Percentiles rank a stretch among this genome's conserved stretches.
These are phyloP conservation scores for Ptychoptera contaminata DNA, from an alignment of 2,888 invertebrate genomes.

Conservation along the genomic window DNA sequence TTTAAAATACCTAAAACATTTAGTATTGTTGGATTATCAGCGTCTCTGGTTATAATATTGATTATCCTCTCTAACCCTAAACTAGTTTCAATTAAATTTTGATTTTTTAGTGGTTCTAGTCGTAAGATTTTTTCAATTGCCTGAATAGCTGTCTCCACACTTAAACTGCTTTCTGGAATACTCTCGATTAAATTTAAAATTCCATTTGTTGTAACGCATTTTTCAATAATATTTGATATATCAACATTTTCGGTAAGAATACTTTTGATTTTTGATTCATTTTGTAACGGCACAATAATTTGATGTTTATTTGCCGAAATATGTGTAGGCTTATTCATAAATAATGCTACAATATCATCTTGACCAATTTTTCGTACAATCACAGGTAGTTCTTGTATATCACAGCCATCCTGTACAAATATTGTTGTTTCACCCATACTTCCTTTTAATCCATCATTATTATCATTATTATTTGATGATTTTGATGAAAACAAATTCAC, in stretches of 20 bases:
- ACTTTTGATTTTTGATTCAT: too few species aligned
- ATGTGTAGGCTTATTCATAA: neutral
- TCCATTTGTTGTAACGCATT: slow-evolving; percentile 21
- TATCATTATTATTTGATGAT: neutral
- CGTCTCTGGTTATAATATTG: slow-evolving; percentile 32
- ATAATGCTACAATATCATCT: slow-evolving; percentile 27
- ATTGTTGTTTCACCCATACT: slow-evolving; percentile 31
- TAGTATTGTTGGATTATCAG: slow-evolving; percentile 27
- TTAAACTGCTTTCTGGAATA: slow-evolving; percentile 32
- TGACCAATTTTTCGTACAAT: slow-evolving; percentile 37
- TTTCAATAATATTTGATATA: slow-evolving; percentile 15
- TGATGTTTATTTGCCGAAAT: neutral
- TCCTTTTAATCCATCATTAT: slow-evolving; percentile 2
- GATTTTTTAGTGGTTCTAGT: slow-evolving; percentile 22
- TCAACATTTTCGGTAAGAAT: slow-evolving; percentile 7
- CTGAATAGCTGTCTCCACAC: slow-evolving; percentile 29
- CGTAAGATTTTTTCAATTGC: slow-evolving; percentile 32
- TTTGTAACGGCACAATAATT: neutral
- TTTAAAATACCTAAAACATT: slow-evolving; percentile 27
- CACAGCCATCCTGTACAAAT: slow-evolving; percentile 48
- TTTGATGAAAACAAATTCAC: neutral
- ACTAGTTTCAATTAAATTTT: slow-evolving; percentile 7
- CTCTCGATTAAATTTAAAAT: slow-evolving; percentile 30
- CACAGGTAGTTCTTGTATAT: slow-evolving; percentile 50
- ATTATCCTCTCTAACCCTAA: slow-evolving; percentile 14